Base-by-base conservation (phyloP, 2,113 vertebrate genomes). In the Ellobius talpinus region DNA sequence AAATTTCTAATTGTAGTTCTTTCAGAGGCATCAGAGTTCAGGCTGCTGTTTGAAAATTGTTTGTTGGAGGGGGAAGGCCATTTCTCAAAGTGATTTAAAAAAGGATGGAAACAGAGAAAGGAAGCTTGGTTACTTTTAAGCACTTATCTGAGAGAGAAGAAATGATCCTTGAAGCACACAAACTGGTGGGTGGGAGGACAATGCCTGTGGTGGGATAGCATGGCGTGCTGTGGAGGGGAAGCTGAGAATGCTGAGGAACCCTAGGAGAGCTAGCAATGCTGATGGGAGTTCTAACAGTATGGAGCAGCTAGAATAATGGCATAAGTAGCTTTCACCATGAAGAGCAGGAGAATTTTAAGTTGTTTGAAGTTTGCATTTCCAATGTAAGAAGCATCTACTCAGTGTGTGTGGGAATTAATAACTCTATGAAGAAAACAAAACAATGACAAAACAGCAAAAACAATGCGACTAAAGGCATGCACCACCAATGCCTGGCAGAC, bases 231-330 rank as follows among this genome's bases (percentile, higher is more conserved):
- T 50, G 31, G 21, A 39, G 19, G 79, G 36, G 79, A 61, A 82
- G 24, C 58, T 1, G 3, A 52, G 39, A 5, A 3, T 2, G 5
- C 17, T n/a, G n/a, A 70, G 14, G 55, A 26, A 23, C 7, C 2
- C 13, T 8, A 36, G 45, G 17, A 45, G 47, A 85, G 9, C 6
- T 42, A n/a, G 47, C 36, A 36, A 55, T 47, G 16, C 6, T 3
- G 23, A 58, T 66, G 45, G 6, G 42, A 92, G 26, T 36, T 79
- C 45, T 74, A 42, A 39, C 4, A n/a, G 1, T 5, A 70, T n/a
- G 68, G 68, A 19, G 16, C 14, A 70, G 33, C 14, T 13, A 42
- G 36, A 17, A 3, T 24, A 63, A 52, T 13, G 12, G 1, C 33
- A 65, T 24, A 74, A 26, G 39, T 14, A 79, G 31, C 7, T 52